These are phyloP conservation scores for Wiebesia pumilae DNA, from an alignment of 1,140 invertebrate genomes.

Conservation along the genomic window DNA sequence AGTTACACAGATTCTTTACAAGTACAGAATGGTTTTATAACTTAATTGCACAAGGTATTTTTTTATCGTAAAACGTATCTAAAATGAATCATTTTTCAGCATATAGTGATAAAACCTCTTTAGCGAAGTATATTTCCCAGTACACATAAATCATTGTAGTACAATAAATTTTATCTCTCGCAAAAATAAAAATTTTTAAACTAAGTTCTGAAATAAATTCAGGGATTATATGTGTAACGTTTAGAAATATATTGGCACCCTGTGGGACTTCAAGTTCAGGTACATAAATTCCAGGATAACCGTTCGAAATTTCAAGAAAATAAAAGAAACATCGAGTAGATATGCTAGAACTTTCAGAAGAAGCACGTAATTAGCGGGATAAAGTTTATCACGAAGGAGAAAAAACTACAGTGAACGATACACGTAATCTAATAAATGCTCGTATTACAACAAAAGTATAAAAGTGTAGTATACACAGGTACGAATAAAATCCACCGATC, in stretches of 20 bases:
- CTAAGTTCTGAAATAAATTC: slow-evolving; percentile 20
- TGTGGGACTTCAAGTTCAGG: not conserved
- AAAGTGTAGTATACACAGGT: no score
- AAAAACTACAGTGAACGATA: not conserved
- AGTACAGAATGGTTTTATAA: not conserved
- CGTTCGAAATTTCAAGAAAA: not conserved
- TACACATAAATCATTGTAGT: slow-evolving; percentile 3
- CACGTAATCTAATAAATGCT: not conserved
- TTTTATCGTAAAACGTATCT: not conserved
- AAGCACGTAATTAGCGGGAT: not conserved
- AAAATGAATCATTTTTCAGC: not conserved
- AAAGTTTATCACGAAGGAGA: not conserved
- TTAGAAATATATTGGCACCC: not conserved
- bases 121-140: not conserved
- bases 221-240: not conserved
- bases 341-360: not conserved
- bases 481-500: not conserved
- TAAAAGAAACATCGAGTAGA: not conserved
- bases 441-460: not conserved
- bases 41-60: not conserved
- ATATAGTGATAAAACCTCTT: not conserved
- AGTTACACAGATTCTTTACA: not conserved
- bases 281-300: not conserved
- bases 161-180: slow-evolving; percentile 1
- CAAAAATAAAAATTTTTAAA: slow-evolving; percentile 13